phyloP scores from a whole-genome alignment of 2,113 vertebrate species.

The Serilophus lunatus region DNA sequence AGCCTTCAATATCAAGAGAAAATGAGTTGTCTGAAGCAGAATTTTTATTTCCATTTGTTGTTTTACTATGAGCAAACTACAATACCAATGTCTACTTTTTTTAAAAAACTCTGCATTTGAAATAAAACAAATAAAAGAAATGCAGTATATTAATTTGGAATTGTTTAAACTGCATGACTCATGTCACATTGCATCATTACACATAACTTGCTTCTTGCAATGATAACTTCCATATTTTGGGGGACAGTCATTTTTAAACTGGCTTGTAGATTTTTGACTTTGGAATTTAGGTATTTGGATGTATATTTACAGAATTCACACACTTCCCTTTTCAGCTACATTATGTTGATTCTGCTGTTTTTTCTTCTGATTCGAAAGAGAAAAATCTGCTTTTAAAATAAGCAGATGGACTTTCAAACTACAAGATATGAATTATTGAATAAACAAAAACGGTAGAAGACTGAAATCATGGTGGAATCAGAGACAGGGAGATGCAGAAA shows the following conservation, averaged over 20 bases:
- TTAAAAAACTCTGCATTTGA: background rate
- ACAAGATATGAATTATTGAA: background rate
- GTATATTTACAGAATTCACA: too few relatives aligned
- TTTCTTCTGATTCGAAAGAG: conserved; percentile 29
- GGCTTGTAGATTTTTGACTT: background rate
- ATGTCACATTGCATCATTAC: background rate
- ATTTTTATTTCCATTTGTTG: background rate
- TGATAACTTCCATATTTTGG: background rate
- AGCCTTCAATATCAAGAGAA: background rate
- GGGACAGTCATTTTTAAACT: background rate
- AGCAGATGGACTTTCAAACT: conserved; percentile 22
- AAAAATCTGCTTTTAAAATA: conserved; percentile 46
- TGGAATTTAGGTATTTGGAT: too few relatives aligned
- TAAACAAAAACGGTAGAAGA: background rate
- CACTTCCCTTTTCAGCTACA: too few relatives aligned
- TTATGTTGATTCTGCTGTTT: background rate
- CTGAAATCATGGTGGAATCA: background rate
- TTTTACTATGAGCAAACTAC: background rate
- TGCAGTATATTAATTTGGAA: background rate
- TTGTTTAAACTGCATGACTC: background rate
- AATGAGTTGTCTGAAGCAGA: background rate
- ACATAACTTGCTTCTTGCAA: background rate
- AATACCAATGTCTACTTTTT: background rate
- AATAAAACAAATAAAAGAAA: background rate
- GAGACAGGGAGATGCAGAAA: background rate